phyloP scores from a whole-genome alignment of 2,797 vertebrate genomes.

The Pelodytes ibericus region DNA sequence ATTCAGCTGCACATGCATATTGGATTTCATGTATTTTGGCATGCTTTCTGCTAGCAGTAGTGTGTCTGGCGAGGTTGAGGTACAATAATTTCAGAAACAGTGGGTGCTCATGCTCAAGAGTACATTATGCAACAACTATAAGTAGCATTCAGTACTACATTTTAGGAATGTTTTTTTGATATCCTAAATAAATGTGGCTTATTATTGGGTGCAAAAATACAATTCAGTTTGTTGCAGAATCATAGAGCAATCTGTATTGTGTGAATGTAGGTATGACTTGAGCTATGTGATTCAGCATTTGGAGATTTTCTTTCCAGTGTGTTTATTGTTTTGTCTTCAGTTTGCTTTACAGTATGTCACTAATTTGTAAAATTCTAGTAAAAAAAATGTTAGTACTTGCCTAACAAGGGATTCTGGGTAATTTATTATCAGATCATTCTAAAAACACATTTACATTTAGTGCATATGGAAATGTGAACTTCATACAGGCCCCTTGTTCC shows the following conservation, averaged over 20 bases:
- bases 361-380: background rate
- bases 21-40: background rate
- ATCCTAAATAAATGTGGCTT: background rate
- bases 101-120: too few species aligned
- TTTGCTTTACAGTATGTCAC: conserved; percentile 26
- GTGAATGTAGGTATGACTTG: background rate
- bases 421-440: background rate
- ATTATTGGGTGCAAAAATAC: background rate
- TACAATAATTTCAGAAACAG: background rate
- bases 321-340: background rate
- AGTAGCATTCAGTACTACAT: background rate
- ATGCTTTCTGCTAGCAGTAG: background rate
- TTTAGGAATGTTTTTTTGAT: too few species aligned
- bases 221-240: too few species aligned
- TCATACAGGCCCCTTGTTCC: too few species aligned
- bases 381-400: too few species aligned
- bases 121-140: too few species aligned
- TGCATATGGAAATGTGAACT: too few species aligned
- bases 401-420: too few species aligned
- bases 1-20: background rate
- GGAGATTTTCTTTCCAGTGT: background rate
- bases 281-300: background rate
- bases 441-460: too few species aligned
- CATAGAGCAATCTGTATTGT: background rate
- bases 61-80: background rate